A percentile compares a stretch with the other conserved stretches of the same genome.
These are phyloP conservation scores for Dromococcyx pavoninus DNA, from an alignment of 2,797 vertebrate genomes.

Conservation along the genomic window DNA sequence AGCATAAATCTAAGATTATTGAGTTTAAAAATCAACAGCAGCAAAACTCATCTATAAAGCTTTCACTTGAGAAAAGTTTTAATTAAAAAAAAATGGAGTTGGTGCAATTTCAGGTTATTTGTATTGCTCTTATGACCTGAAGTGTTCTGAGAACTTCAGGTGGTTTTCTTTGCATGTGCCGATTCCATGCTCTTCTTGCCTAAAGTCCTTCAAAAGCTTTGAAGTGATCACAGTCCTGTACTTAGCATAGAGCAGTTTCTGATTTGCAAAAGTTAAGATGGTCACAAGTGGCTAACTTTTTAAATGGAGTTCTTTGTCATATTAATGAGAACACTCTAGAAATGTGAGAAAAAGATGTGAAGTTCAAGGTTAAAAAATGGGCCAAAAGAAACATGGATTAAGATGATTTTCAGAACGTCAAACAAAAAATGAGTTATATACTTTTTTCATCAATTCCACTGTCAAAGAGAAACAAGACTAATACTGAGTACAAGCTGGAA, in stretches of 20 bases:
- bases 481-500: neutral
- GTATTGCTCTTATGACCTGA: slow-evolving; percentile 31
- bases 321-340: slow-evolving; percentile 13
- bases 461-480: neutral
- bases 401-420: neutral
- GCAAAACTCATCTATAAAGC: neutral
- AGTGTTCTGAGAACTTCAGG: slow-evolving; percentile 34
- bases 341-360: neutral
- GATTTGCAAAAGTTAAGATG: slow-evolving; percentile 26
- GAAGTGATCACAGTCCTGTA: slow-evolving; percentile 38
- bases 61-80: neutral
- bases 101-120: slow-evolving; percentile 16
- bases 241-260: slow-evolving; percentile 26
- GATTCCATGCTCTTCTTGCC: slow-evolving; percentile 36
- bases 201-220: slow-evolving; percentile 54
- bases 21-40: neutral
- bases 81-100: neutral
- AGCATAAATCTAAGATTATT: neutral
- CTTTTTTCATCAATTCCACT: neutral
- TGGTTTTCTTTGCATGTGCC: slow-evolving; percentile 15
- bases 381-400: neutral
- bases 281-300: neutral
- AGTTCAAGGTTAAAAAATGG: neutral
- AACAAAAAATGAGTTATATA: neutral
- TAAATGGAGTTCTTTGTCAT: neutral